Percentiles rank a stretch among this genome's conserved stretches.
phyloP scores from a whole-genome alignment of 2,888 invertebrate genomes.

The Eurytoma adleriae region DNA sequence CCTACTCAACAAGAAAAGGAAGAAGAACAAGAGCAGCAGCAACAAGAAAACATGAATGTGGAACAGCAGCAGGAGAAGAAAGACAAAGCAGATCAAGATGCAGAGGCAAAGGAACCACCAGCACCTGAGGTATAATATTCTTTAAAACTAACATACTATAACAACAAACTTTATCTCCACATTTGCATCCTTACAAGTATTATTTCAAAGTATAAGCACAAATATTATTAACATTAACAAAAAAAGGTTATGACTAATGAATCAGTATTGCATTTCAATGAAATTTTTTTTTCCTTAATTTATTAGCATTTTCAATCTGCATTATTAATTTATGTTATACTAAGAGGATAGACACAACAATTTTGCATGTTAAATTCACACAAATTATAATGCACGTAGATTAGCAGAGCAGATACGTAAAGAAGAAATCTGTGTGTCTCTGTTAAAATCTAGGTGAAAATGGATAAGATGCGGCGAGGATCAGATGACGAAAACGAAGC shows the following conservation, averaged over 20 bases:
- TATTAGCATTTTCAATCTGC: too few relatives aligned
- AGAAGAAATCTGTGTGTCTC: slow-evolving; percentile 66
- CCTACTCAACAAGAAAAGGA: slow-evolving; percentile 73
- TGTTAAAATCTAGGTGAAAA: slow-evolving; percentile 75
- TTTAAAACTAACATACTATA: neutral
- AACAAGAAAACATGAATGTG: slow-evolving; percentile 64
- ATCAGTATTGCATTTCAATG: too few relatives aligned
- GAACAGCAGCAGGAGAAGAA: slow-evolving; percentile 66
- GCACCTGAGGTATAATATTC: slow-evolving; percentile 69
- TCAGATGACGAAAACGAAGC: slow-evolving; percentile 72
- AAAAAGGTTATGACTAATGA: too few relatives aligned
- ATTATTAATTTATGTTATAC: too few relatives aligned
- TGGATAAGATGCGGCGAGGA: slow-evolving; percentile 74
- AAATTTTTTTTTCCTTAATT: too few relatives aligned
- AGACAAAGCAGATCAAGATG: slow-evolving; percentile 72
- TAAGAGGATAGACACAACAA: too few relatives aligned
- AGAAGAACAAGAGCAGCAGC: slow-evolving; percentile 71
- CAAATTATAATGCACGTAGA: slow-evolving; percentile 11
- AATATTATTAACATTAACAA: too few relatives aligned
- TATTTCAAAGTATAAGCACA: too few relatives aligned
- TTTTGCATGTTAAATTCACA: too few relatives aligned
- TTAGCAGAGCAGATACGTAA: slow-evolving; percentile 47
- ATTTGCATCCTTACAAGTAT: too few relatives aligned
- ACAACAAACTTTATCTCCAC: too few relatives aligned
- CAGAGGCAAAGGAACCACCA: slow-evolving; percentile 72